Evolutionary conservation across 1,140 invertebrate species (phyloP), one percentile per base, ranked within the genome.

Genomic region (Drosophila carrolli): DNA sequence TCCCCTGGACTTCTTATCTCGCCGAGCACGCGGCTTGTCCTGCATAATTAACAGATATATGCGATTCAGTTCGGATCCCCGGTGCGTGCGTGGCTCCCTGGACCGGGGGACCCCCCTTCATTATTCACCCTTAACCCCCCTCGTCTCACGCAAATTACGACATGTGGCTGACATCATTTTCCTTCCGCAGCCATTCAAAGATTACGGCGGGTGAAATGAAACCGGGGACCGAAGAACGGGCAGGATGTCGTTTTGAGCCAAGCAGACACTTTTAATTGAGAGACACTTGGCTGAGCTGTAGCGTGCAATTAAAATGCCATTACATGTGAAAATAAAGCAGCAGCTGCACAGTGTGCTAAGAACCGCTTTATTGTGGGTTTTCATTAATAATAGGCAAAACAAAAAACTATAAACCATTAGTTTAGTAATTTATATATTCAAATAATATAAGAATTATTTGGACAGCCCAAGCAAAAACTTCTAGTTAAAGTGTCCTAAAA

Each of bases 231-330:
- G 7, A 48, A 41, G 54, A 9, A 50, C 19, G 5, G 9, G 50
- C 65, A 40, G 70, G 71, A 70, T 61, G 56, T 81, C 79, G 60
- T 80, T 82, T 80, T 71, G 77, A 78, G 85, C 53, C 73, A 72
- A 70, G 85, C 85, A 89, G 84, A 89, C 84, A 73, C 68, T 84
- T 89, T 89, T 89, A 89, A 89, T 89, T 89, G 85, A 89, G 84
- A 89, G 78, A 83, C 84, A 89, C 84, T 89, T 80, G 68, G 77
- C 66, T 89, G 72, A 83, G 76, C 82, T 84, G 77, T 68, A 72
- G 73, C 66, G 61, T 55, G 84, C 84, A 89, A 89, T 89, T 89
- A 89, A 89, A 89, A 89, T 84, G 84, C 80, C 85, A 88, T 88
- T 89, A 89, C 68, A 80, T 80, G 66, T 51, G 65, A 88, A 89